Conservation (phyloP, 2,888 invertebrate genomes). For the Mellilla xanthometata region DNA sequence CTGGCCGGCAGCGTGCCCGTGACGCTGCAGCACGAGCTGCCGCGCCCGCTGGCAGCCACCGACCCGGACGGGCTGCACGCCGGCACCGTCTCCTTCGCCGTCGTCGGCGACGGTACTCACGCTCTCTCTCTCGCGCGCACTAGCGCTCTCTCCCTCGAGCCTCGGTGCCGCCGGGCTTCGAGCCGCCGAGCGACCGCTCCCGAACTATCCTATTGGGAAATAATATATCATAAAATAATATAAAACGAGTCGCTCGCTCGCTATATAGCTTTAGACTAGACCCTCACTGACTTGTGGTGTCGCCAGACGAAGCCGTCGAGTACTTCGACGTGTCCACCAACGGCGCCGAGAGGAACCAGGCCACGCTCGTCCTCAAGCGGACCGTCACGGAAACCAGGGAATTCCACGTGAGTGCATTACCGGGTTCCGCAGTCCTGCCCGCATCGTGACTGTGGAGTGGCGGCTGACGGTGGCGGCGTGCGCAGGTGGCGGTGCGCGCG, state of each 20-base stretch:
- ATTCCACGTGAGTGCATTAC: conserved; percentile 55
- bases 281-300: too few relatives aligned
- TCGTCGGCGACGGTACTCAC: conserved; percentile 58
- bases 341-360: conserved; percentile 39
- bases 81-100: conserved; percentile 74
- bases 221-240: too few relatives aligned
- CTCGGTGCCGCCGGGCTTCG: too few relatives aligned
- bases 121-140: too few relatives aligned
- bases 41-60: conserved; percentile 71
- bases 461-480: too few relatives aligned
- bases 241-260: too few relatives aligned
- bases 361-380: conserved; percentile 50
- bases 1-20: conserved; percentile 49
- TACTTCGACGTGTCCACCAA: conserved; percentile 60
- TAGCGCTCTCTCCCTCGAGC: too few relatives aligned
- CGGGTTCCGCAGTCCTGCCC: too few relatives aligned
- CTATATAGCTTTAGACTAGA: too few relatives aligned
- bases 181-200: too few relatives aligned
- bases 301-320: conserved; percentile 54
- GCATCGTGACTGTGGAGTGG: too few relatives aligned
- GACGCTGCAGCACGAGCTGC: conserved; percentile 53
- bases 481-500: conserved; percentile 71
- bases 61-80: conserved; percentile 83
- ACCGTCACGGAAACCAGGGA: conserved; percentile 50
- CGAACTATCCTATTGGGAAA: too few relatives aligned